A percentile compares a stretch with the other conserved stretches of the same genome.
These are phyloP conservation scores for Ochlodes sylvanus DNA, from an alignment of 2,888 invertebrate genomes.

Conservation along the genomic window DNA sequence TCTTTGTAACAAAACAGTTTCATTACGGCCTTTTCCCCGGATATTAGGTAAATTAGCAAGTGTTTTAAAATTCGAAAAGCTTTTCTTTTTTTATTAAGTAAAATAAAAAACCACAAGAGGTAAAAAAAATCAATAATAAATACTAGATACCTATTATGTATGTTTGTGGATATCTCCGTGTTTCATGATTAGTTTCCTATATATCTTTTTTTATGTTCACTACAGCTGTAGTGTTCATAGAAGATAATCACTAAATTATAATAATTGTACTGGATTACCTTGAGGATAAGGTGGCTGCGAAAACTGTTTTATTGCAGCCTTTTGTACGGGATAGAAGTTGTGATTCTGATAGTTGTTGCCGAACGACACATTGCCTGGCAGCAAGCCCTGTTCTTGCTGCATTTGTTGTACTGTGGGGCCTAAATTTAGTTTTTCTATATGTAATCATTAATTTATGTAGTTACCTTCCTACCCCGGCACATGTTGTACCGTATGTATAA, in stretches of 20 bases:
- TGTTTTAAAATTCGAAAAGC: background rate
- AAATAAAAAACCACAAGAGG: too few relatives aligned
- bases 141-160: too few relatives aligned
- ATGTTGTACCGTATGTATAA: too few relatives aligned
- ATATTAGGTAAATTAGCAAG: background rate
- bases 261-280: background rate
- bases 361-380: slow-evolving; percentile 50
- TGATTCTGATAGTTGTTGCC: slow-evolving; percentile 65
- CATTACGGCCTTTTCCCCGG: background rate
- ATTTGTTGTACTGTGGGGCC: slow-evolving; percentile 51
- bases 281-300: slow-evolving; percentile 9
- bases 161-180: too few relatives aligned
- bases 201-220: too few relatives aligned
- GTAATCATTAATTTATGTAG: background rate
- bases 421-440: too few relatives aligned
- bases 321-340: slow-evolving; percentile 57
- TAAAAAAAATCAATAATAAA: too few relatives aligned
- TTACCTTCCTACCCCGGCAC: too few relatives aligned
- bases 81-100: background rate
- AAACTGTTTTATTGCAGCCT: slow-evolving; percentile 46
- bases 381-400: slow-evolving; percentile 47
- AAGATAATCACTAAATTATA: too few relatives aligned
- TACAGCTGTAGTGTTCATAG: too few relatives aligned
- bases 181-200: too few relatives aligned
- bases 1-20: slow-evolving; percentile 25